phyloP scores from a whole-genome alignment of 1,140 invertebrate species.

The Drosophila triauraria region DNA sequence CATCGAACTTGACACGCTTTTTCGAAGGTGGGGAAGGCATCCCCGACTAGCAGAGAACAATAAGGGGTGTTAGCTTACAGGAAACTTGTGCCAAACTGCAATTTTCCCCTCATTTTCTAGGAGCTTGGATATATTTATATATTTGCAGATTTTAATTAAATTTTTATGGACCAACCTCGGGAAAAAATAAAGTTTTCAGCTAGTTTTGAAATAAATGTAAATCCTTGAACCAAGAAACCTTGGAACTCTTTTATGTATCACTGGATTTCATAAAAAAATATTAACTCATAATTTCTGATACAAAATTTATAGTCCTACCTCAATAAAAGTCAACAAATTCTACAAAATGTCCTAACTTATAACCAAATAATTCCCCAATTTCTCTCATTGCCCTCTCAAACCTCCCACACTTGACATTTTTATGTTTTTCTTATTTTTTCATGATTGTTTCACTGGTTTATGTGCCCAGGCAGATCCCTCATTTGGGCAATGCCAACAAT shows the following conservation, averaged over 20 bases:
- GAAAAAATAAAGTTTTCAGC: background rate
- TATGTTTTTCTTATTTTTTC: background rate
- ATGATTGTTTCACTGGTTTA: constrained; percentile 39
- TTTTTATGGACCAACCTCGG: rapidly evolving
- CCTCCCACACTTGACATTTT: constrained; percentile 15
- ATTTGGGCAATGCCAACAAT: constrained; percentile 55
- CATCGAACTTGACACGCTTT: constrained; percentile 38
- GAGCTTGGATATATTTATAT: no score
- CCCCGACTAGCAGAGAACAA: background rate
- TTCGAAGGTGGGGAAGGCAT: background rate
- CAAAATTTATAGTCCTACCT: background rate
- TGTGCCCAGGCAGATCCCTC: constrained; percentile 37
- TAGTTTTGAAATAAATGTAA: background rate
- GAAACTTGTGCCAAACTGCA: background rate
- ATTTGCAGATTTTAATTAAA: no score
- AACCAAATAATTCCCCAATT: background rate
- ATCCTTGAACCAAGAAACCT: no score
- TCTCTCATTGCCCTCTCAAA: constrained; percentile 4
- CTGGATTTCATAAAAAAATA: background rate
- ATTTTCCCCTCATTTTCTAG: background rate
- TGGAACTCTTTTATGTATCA: no score
- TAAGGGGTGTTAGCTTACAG: no score
- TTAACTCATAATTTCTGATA: background rate
- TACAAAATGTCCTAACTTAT: no score
- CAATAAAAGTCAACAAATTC: no score